phyloP scores from a whole-genome alignment of 2,888 invertebrate species.

The Incurvaria masculella region DNA sequence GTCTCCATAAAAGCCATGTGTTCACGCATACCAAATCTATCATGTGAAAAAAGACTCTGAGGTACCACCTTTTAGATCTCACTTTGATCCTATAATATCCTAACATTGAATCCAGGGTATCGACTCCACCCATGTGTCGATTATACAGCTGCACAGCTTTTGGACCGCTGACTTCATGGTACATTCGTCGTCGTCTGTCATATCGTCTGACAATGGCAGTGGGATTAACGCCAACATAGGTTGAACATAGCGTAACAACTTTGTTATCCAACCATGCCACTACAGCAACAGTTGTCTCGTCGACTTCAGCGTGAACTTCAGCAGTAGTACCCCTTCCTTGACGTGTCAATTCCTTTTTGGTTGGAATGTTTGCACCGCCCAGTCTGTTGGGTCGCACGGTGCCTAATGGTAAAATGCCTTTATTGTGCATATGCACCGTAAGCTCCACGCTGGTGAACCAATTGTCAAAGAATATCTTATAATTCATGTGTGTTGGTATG shows the following conservation, averaged over 20 bases:
- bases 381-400: constrained; percentile 1
- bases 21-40: constrained; percentile 10
- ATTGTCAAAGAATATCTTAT: constrained; percentile 23
- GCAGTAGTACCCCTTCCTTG: constrained; percentile 9
- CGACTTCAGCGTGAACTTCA: constrained; percentile 9
- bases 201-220: background rate
- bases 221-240: constrained; percentile 3
- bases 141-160: constrained; percentile 3
- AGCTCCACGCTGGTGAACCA: constrained; percentile 17
- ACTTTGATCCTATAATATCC: constrained; percentile 15
- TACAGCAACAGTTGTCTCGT: constrained; percentile 9
- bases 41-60: constrained; percentile 14
- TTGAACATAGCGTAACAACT: constrained; percentile 1
- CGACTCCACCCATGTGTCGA: constrained; percentile 1
- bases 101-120: constrained; percentile 5
- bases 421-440: constrained; percentile 9
- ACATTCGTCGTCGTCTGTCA: background rate
- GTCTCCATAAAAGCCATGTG: too few species aligned
- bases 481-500: constrained; percentile 20
- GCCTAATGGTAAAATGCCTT: constrained; percentile 2
- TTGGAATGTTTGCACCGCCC: constrained; percentile 4
- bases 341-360: constrained; percentile 8
- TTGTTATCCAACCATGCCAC: too few species aligned
- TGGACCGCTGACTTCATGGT: background rate
- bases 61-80: constrained; percentile 13